Evolutionary conservation across 2,888 invertebrate genomes (phyloP), one percentile per base, ranked within the genome.

Genomic region (Trachelus stipa): DNA sequence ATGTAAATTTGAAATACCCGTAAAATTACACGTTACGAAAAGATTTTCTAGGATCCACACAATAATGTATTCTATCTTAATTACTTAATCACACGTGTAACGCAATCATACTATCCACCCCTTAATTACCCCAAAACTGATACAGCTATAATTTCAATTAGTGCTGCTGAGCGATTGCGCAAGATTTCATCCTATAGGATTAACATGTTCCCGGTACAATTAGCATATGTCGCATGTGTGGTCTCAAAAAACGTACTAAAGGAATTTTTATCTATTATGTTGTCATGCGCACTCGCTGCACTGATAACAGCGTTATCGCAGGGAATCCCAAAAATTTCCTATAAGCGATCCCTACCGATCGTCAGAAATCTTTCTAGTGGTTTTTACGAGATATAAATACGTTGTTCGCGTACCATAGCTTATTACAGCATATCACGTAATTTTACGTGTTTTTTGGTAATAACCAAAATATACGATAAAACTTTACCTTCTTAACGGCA

Each of bases 111-210:
- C 56, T 80, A 81, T 77, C 74, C 78, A 9, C 79, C 80, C 77
- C 82, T 86, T 83, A 85, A 85, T 85, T 85, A 82, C 75, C 23
- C 77, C 75, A 82, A 87, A 85, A 82, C 80, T 79, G 84, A 86
- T 86, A 85, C 79, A 80, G 79, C 79, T 83, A 84, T 86, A 84
- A 85, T 85, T 86, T 80, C 81, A 86, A 86, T 86, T 86, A 86
- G 84, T 73, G 81, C 75, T 75, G 23, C 75, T 77, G 69, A 73
- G 81, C 82, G 82, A 85, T 86, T 85, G 82, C 73, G 73, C 56
- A 79, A 81, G 76, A 69, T 79, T 80, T 74, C 81, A 78, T 79
- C 77, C 35, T 56, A 23, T 56, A 23, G 23, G 82, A 85, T 85
- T 85, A 85, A 83, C 79, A 69, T 34, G 75, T 33, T 37, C 77